A percentile compares a stretch with the other conserved stretches of the same genome.
Conservation (phyloP, 2,113 vertebrate species). For the Lagopus muta region DNA sequence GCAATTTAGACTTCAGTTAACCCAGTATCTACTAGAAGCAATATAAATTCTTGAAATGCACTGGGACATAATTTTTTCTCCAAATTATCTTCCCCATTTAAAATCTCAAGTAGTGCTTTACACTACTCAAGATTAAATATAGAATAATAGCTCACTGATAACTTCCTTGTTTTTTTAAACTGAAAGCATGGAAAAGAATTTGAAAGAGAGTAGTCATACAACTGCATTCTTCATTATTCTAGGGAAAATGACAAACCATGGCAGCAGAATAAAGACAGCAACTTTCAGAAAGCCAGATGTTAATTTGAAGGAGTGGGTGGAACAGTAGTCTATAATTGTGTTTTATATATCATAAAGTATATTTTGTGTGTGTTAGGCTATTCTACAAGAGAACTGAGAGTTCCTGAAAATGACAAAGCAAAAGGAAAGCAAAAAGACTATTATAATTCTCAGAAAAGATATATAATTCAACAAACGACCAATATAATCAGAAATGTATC, state of each 20-base stretch:
- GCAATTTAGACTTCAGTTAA: not conserved
- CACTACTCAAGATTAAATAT: not conserved
- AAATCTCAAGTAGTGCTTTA: not conserved
- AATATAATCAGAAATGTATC: not conserved
- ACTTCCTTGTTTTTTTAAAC: not conserved
- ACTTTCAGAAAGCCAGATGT: not conserved
- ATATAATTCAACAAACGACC: slow-evolving; percentile 11
- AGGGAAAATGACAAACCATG: not conserved
- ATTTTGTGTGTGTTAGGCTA: not conserved
- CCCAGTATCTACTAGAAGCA: not conserved
- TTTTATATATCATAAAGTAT: not conserved
- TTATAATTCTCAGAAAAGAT: not conserved
- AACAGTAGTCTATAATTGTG: not conserved
- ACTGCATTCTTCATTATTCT: not conserved
- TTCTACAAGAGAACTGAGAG: not conserved
- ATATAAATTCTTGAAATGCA: not conserved
- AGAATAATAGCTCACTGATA: not conserved
- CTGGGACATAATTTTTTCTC: not conserved
- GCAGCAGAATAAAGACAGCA: not conserved
- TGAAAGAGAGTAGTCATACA: not conserved
- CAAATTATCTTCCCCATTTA: not conserved
- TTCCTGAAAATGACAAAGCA: not conserved
- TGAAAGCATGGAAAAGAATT: not conserved
- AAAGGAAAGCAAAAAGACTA: not conserved
- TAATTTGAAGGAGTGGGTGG: not conserved